Percentiles rank a stretch among this genome's conserved stretches.
phyloP scores from a whole-genome alignment of 1,140 invertebrate genomes.

The Saccostrea glomerata region DNA sequence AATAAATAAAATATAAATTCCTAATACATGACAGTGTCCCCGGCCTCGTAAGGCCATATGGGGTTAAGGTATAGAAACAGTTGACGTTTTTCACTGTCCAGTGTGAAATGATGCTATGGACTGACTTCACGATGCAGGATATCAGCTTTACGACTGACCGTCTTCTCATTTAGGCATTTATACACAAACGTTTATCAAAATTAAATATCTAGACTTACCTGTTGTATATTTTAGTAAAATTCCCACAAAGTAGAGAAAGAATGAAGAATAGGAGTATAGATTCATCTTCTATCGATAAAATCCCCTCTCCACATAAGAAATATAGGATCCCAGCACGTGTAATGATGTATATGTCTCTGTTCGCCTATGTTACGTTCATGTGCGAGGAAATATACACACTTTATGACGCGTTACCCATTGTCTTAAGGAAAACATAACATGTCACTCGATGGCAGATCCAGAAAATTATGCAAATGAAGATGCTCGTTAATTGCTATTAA shows the following conservation, averaged over 20 bases:
- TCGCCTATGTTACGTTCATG: background rate
- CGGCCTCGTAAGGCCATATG: background rate
- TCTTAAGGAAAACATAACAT: background rate
- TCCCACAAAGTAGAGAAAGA: background rate
- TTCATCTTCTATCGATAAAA: background rate
- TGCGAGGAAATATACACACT: background rate
- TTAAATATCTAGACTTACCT: background rate
- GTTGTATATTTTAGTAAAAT: conserved; percentile 17
- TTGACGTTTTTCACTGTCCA: conserved; percentile 8
- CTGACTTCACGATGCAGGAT: too few relatives aligned
- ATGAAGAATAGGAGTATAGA: background rate
- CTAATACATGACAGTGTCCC: background rate
- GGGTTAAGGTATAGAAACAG: background rate
- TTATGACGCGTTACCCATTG: background rate
- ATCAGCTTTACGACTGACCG: too few relatives aligned
- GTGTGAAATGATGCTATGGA: too few relatives aligned
- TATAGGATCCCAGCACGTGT: background rate
- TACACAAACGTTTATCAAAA: background rate
- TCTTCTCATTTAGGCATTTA: background rate
- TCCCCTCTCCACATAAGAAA: background rate
- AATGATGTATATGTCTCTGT: background rate
- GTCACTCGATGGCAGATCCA: background rate
- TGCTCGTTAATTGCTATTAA: background rate
- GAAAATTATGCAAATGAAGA: conserved; percentile 21
- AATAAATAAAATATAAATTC: background rate